Percentiles rank a stretch among this genome's conserved stretches.
These are phyloP conservation scores for Catharus bicknelli DNA, from an alignment of 2,113 vertebrate genomes.

Conservation along the genomic window DNA sequence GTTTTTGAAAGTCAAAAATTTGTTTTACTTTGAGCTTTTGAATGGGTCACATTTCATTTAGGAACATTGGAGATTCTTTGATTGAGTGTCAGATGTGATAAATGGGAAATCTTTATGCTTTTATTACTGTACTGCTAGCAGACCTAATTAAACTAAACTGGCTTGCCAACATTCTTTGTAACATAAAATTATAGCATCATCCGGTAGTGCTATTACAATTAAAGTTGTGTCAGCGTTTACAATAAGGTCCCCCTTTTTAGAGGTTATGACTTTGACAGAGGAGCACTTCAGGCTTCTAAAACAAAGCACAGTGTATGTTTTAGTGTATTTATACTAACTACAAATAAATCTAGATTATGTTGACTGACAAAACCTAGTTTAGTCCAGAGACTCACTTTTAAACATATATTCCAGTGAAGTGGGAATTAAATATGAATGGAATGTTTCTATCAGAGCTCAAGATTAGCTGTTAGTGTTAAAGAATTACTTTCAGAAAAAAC, in stretches of 20 bases:
- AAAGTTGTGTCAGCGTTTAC: conserved; percentile 69
- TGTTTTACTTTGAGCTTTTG: conserved; percentile 63
- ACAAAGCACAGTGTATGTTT: background rate
- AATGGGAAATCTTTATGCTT: conserved; percentile 80
- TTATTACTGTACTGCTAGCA: conserved; percentile 74
- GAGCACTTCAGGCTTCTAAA: conserved; percentile 33
- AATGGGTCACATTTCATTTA: conserved; percentile 76
- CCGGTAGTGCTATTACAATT: conserved; percentile 59
- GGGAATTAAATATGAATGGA: background rate
- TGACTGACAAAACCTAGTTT: background rate
- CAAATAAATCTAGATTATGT: background rate
- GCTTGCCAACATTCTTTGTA: conserved; percentile 64
- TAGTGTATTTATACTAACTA: background rate
- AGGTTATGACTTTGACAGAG: conserved; percentile 36
- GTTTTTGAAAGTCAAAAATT: conserved; percentile 9
- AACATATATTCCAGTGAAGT: background rate
- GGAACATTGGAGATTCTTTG: conserved; percentile 70
- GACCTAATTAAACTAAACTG: conserved; percentile 78
- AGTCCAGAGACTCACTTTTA: background rate
- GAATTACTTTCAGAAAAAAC: background rate
- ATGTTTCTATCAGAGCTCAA: background rate
- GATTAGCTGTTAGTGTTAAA: background rate
- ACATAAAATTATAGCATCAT: conserved; percentile 67
- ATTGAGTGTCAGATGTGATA: conserved; percentile 80
- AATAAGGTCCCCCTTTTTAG: conserved; percentile 46